A percentile compares a stretch with the other conserved stretches of the same genome.
Conservation (phyloP, 2,113 vertebrate genomes). For the Morone chrysops region DNA sequence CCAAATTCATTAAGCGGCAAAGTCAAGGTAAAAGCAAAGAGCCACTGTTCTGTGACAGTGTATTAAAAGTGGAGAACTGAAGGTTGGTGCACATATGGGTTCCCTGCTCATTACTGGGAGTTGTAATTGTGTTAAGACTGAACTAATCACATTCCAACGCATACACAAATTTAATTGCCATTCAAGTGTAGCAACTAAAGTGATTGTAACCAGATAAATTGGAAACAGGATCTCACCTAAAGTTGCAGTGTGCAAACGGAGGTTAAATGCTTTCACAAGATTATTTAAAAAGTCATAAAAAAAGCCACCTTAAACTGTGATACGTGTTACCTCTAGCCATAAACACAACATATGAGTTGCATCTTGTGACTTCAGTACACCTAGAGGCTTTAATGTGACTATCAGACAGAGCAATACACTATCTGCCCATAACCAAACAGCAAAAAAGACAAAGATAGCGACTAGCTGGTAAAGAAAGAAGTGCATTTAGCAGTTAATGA, state of each 20-base stretch:
- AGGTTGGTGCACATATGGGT: slow-evolving; percentile 28
- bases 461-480: not conserved
- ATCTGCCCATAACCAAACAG: no score
- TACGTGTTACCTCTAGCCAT: not conserved
- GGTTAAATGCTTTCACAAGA: not conserved
- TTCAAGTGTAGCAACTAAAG: slow-evolving; percentile 21
- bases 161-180: slow-evolving; percentile 29
- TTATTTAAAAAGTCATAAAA: not conserved
- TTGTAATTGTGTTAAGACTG: slow-evolving; percentile 25
- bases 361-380: not conserved
- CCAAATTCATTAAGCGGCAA: not conserved
- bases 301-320: not conserved
- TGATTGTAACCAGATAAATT: slow-evolving; percentile 35
- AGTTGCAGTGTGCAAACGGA: not conserved
- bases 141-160: slow-evolving; percentile 28
- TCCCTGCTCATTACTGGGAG: not conserved
- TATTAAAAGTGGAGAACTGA: not conserved
- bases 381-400: not conserved
- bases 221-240: not conserved
- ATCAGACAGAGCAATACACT: not conserved
- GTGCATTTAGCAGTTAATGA: not conserved
- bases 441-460: not conserved
- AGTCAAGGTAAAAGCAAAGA: not conserved
- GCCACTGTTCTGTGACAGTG: not conserved
- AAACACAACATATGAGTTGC: not conserved